Evolutionary conservation across 2,113 vertebrate species (phyloP).

Genomic region (Muntiacus muntjak): DNA sequence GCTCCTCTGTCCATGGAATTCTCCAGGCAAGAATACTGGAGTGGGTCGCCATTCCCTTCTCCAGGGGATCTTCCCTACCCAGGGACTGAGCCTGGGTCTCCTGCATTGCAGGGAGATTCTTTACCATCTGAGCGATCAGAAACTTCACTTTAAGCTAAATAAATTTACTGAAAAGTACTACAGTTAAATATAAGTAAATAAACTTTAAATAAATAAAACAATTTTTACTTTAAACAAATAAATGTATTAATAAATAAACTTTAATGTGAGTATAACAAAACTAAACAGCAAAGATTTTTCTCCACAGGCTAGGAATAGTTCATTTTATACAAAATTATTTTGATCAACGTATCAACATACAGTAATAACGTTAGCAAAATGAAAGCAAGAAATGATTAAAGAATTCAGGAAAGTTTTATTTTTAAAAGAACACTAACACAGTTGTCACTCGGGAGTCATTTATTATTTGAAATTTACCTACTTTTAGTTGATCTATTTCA

Average conservation of each 20-base stretch:
- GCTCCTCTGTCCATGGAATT: background rate
- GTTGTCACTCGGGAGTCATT: background rate
- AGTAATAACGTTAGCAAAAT: slow-evolving; percentile 1
- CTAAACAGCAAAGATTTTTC: background rate
- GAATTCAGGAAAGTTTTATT: background rate
- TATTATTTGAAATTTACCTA: slow-evolving; percentile 18
- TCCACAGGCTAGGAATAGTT: background rate
- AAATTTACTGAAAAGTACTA: background rate
- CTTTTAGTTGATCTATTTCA: slow-evolving; percentile 10
- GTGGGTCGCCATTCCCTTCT: background rate
- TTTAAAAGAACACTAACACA: background rate
- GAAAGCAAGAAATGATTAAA: background rate
- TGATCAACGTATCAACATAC: background rate
- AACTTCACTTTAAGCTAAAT: background rate
- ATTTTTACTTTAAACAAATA: background rate
- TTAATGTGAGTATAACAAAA: background rate
- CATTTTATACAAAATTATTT: slow-evolving; percentile 11
- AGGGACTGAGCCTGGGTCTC: background rate
- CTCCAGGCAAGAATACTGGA: background rate
- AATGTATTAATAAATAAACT: background rate
- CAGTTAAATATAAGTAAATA: background rate
- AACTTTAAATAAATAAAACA: background rate
- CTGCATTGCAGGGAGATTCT: background rate
- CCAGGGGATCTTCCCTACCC: background rate
- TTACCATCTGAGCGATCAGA: background rate